Evolutionary conservation across 2,888 invertebrate genomes (phyloP).

Genomic region (Antheraea assamensis): DNA sequence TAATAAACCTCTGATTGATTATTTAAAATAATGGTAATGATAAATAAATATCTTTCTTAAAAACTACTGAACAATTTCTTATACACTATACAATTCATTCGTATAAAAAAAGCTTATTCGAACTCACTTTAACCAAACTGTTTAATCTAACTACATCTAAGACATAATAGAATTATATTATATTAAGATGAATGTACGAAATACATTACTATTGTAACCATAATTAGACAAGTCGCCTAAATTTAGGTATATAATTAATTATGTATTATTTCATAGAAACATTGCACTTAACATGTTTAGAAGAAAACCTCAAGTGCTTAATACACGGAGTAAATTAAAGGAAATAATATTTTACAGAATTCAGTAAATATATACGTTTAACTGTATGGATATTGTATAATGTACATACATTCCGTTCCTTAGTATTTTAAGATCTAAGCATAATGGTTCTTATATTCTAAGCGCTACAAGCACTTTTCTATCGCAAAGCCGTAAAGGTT

Average conservation of each 20-base stretch:
- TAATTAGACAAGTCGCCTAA: background rate
- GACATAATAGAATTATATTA: background rate
- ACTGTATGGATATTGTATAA: constrained; percentile 52
- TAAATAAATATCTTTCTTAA: too few species aligned
- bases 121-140: background rate
- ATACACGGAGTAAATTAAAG: background rate
- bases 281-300: background rate
- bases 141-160: background rate
- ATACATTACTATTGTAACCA: background rate
- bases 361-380: constrained; percentile 50
- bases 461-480: constrained; percentile 64
- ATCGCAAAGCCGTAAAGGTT: constrained; percentile 42
- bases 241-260: background rate
- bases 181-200: background rate
- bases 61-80: too few species aligned
- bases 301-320: background rate
- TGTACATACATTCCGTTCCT: constrained; percentile 27
- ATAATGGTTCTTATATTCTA: constrained; percentile 42
- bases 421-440: constrained; percentile 18
- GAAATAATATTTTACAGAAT: constrained; percentile 45
- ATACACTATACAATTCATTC: too few species aligned
- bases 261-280: background rate
- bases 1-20: background rate
- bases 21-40: background rate
- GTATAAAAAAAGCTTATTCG: too few species aligned